These are phyloP conservation scores for Sebastes schlegelii DNA, from an alignment of 2,113 vertebrate species.

Conservation along the genomic window DNA sequence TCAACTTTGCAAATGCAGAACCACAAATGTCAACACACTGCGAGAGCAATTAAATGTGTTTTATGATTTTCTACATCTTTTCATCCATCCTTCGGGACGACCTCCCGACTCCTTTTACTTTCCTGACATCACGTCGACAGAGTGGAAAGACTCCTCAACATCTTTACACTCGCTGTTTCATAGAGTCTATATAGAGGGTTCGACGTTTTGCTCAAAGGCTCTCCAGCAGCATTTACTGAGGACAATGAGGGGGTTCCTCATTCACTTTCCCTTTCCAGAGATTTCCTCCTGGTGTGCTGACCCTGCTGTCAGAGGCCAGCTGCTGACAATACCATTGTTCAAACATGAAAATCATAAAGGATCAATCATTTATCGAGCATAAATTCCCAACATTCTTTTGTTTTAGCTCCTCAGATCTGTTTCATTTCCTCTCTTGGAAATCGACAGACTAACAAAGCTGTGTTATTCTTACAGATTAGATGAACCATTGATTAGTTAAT, in stretches of 20 bases:
- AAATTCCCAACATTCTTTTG: background rate
- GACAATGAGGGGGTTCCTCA: background rate
- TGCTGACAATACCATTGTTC: background rate
- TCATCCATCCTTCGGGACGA: no score
- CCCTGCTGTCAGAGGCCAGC: background rate
- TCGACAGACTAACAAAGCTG: no score
- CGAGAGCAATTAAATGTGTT: background rate
- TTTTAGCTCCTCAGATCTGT: background rate
- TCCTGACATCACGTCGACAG: no score
- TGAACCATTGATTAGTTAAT: background rate
- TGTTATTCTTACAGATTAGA: no score
- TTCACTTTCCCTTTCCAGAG: background rate
- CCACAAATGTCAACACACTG: background rate
- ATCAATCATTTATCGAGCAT: background rate
- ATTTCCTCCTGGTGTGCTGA: background rate
- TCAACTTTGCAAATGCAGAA: constrained; percentile 7
- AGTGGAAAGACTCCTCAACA: no score
- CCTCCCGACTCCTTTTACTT: no score
- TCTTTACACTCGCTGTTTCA: no score
- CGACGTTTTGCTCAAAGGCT: constrained; percentile 6
- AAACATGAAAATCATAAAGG: background rate
- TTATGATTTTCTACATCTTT: background rate
- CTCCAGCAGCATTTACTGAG: no score
- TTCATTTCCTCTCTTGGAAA: background rate
- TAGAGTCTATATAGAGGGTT: background rate